Evolutionary conservation across 2,113 vertebrate genomes (phyloP).

Genomic region (Meles meles): DNA sequence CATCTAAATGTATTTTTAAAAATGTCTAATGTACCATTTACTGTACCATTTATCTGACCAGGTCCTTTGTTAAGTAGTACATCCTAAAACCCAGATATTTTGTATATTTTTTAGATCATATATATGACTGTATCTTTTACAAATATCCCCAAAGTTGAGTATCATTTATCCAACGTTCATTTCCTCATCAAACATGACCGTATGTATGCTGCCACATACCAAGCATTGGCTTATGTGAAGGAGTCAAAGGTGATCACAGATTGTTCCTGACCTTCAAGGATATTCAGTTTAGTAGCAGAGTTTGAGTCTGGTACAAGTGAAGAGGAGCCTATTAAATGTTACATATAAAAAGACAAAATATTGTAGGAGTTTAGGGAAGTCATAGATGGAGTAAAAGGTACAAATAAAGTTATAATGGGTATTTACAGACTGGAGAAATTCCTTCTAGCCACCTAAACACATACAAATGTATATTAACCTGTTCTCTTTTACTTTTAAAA

Average conservation of each 20-base stretch:
- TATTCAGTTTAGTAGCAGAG: background rate
- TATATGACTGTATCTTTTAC: background rate
- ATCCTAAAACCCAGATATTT: background rate
- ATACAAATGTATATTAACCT: background rate
- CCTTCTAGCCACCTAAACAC: background rate
- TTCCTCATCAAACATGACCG: background rate
- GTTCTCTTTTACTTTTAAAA: background rate
- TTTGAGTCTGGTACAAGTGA: background rate
- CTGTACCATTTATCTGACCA: background rate
- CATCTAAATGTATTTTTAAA: slow-evolving; percentile 10
- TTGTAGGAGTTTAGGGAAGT: background rate
- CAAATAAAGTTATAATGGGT: background rate
- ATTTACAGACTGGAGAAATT: background rate
- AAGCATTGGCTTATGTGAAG: background rate
- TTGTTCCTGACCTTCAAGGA: background rate
- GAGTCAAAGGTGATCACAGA: background rate
- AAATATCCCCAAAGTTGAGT: background rate
- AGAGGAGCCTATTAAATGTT: background rate
- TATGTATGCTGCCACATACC: background rate
- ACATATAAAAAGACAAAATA: background rate
- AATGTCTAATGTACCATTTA: background rate
- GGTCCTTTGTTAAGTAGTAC: background rate
- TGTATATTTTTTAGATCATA: background rate
- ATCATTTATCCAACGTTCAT: background rate
- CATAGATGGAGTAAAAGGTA: background rate